These are phyloP conservation scores for Bovichtus variegatus DNA, from an alignment of 2,797 vertebrate genomes.

Conservation along the genomic window DNA sequence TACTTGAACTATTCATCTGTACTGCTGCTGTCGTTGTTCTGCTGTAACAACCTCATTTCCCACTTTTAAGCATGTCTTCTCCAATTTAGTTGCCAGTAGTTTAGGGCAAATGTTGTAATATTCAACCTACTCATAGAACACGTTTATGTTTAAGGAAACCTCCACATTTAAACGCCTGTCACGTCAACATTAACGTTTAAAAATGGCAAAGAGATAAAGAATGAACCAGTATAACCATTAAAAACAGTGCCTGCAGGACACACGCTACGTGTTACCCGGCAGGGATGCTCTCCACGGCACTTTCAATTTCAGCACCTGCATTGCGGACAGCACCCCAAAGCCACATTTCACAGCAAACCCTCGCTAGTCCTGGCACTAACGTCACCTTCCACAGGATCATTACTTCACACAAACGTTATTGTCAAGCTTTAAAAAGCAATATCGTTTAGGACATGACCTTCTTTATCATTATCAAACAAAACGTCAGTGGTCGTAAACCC, in stretches of 20 bases:
- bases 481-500: conserved; percentile 10
- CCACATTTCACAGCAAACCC: conserved; percentile 27
- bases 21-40: no score
- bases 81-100: background rate
- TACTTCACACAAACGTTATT: background rate
- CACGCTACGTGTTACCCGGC: conserved; percentile 5
- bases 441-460: conserved; percentile 13
- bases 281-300: conserved; percentile 44
- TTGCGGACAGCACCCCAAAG: conserved; percentile 84
- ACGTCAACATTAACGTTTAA: background rate
- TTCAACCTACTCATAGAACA: background rate
- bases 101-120: background rate
- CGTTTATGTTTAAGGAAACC: background rate
- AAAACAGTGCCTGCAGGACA: background rate
- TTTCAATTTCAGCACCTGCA: conserved; percentile 86
- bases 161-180: background rate
- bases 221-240: background rate
- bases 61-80: background rate
- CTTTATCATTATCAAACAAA: conserved; percentile 15
- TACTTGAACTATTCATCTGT: no score
- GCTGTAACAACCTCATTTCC: no score
- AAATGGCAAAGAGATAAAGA: background rate
- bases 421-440: conserved; percentile 9
- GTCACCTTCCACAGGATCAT: conserved; percentile 15
- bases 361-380: conserved; percentile 9